A percentile compares a stretch with the other conserved stretches of the same genome.
These are phyloP conservation scores for Coilia nasus DNA, from an alignment of 2,797 vertebrate species.

Conservation along the genomic window DNA sequence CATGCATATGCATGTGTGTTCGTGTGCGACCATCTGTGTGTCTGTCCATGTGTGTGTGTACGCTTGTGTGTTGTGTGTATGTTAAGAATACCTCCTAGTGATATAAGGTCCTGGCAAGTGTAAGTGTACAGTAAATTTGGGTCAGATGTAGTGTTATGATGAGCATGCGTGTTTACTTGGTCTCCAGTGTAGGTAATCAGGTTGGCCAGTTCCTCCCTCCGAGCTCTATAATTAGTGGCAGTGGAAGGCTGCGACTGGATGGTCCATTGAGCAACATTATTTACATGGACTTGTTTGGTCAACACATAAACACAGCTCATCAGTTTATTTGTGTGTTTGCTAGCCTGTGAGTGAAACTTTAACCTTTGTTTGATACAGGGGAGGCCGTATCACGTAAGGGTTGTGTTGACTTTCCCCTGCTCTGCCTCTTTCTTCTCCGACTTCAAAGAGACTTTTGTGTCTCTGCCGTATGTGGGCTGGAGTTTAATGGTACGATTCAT, in stretches of 20 bases:
- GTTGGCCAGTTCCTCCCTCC: background rate
- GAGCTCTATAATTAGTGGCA: background rate
- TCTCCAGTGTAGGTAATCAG: slow-evolving; percentile 14
- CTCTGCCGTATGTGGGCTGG: slow-evolving; percentile 33
- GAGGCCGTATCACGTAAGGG: slow-evolving; percentile 31
- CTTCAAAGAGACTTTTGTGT: slow-evolving; percentile 28
- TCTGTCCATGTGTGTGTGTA: too few species aligned
- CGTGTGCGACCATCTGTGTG: too few species aligned
- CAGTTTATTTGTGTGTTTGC: background rate
- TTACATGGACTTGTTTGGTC: slow-evolving; percentile 18
- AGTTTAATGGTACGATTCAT: slow-evolving; percentile 42
- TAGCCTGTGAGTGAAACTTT: background rate
- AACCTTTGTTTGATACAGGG: slow-evolving; percentile 9
- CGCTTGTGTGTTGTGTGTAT: too few species aligned
- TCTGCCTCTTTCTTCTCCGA: background rate
- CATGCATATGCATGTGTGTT: too few species aligned
- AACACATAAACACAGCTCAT: slow-evolving; percentile 7
- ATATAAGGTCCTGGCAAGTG: background rate
- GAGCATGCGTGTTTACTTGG: background rate
- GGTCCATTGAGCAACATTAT: background rate
- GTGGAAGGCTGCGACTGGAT: background rate
- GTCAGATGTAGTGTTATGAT: slow-evolving; percentile 16
- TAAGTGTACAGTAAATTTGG: background rate
- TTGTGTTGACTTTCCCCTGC: background rate
- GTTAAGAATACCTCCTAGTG: background rate